Percentiles rank a stretch among this genome's conserved stretches.
phyloP scores from a whole-genome alignment of 1,140 invertebrate genomes.

The Globodera rostochiensis region DNA sequence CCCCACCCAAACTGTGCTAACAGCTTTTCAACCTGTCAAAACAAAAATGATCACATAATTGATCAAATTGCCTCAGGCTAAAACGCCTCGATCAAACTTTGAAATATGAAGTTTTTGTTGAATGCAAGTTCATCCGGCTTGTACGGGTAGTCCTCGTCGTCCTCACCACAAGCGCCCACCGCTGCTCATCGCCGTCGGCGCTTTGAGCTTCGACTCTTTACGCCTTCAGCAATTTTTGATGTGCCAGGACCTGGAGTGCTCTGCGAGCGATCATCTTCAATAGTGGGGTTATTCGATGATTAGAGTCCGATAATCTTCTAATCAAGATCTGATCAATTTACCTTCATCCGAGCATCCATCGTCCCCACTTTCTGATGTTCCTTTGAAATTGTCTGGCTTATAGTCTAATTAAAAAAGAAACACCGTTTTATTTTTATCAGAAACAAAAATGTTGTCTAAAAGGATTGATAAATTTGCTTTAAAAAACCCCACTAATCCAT shows the following conservation, averaged over 20 bases:
- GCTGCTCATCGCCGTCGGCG: conserved; percentile 63
- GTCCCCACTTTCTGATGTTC: conserved; percentile 33
- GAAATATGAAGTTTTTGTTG: conserved; percentile 70
- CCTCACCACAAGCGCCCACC: conserved; percentile 66
- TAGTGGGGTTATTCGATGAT: no score
- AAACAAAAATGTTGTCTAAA: no score
- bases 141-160: conserved; percentile 85
- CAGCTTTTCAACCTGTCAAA: conserved; percentile 78
- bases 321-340: background rate
- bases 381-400: conserved; percentile 69
- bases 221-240: conserved; percentile 25
- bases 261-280: conserved; percentile 9
- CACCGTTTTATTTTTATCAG: no score
- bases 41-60: conserved; percentile 63
- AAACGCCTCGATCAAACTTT: conserved; percentile 79
- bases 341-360: conserved; percentile 47
- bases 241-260: background rate
- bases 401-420: no score
- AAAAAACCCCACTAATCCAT: background rate
- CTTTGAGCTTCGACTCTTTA: conserved; percentile 30
- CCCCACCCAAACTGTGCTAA: conserved; percentile 78
- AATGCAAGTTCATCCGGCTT: conserved; percentile 72
- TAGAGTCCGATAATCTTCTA: background rate
- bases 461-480: no score
- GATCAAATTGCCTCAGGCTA: conserved; percentile 67